phyloP scores from a whole-genome alignment of 2,888 invertebrate genomes.

The Ichneumoninae sp. region DNA sequence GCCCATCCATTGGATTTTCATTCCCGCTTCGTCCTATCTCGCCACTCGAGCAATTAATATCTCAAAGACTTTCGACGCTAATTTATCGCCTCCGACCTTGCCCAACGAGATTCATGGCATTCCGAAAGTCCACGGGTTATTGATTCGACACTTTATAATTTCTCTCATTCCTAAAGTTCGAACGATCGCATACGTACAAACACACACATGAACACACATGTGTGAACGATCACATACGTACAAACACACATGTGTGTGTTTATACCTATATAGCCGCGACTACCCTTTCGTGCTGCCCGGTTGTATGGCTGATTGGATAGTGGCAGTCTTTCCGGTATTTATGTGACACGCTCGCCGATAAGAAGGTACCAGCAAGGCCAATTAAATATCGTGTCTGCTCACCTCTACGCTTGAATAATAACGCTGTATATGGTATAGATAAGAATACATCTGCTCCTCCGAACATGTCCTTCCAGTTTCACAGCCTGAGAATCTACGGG shows the following conservation, averaged over 20 bases:
- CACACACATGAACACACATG: neutral
- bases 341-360: slow-evolving; percentile 77
- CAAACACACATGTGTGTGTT: too few relatives aligned
- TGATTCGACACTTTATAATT: slow-evolving; percentile 58
- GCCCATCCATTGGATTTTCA: slow-evolving; percentile 28
- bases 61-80: slow-evolving; percentile 28
- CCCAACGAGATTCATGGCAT: slow-evolving; percentile 48
- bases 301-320: slow-evolving; percentile 30
- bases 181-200: neutral
- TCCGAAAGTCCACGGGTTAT: slow-evolving; percentile 44
- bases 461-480: slow-evolving; percentile 24
- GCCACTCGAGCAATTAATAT: slow-evolving; percentile 42
- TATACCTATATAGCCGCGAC: neutral
- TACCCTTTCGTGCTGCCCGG: neutral
- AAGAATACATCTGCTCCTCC: slow-evolving; percentile 63
- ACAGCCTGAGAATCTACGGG: neutral
- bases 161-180: slow-evolving; percentile 29
- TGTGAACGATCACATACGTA: too few relatives aligned
- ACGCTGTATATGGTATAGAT: slow-evolving; percentile 51
- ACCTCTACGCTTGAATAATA: slow-evolving; percentile 49
- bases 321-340: slow-evolving; percentile 72
- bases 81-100: slow-evolving; percentile 54
- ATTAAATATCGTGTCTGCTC: slow-evolving; percentile 62
- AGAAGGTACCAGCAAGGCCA: slow-evolving; percentile 76
- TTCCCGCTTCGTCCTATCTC: slow-evolving; percentile 33